These are phyloP conservation scores for Melanotaenia duboulayi DNA, from an alignment of 2,113 vertebrate species.

Conservation along the genomic window DNA sequence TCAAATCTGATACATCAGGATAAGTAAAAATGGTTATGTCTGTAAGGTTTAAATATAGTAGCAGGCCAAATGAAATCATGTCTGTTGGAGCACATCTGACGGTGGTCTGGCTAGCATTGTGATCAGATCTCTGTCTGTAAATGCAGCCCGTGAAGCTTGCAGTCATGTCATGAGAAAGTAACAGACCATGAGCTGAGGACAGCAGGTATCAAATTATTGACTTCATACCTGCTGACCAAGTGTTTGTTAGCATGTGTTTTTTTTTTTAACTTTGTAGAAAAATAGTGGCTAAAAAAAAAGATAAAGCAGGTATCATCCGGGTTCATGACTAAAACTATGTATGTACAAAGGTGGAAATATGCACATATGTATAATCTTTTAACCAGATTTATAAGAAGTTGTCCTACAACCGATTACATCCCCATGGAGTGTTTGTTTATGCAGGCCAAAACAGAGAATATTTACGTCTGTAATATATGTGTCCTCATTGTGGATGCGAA, in stretches of 20 bases:
- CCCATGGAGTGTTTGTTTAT: no score
- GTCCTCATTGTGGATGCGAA: no score
- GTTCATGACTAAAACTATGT: background rate
- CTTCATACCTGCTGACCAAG: constrained; percentile 14
- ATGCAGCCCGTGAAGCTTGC: constrained; percentile 4
- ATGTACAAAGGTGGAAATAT: background rate
- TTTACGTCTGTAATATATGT: no score
- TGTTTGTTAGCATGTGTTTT: background rate
- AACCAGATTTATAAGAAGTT: background rate
- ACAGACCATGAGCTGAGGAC: background rate
- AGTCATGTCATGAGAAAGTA: constrained; percentile 2
- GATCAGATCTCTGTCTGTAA: constrained; percentile 12
- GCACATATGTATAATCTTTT: background rate
- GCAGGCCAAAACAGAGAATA: no score
- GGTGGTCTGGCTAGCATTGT: background rate
- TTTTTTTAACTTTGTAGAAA: background rate
- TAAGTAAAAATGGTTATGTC: constrained; percentile 17
- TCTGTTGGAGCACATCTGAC: constrained; percentile 21
- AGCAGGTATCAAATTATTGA: constrained; percentile 16
- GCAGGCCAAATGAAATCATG: constrained; percentile 18
- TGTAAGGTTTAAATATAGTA: constrained; percentile 6
- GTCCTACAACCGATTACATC: no score
- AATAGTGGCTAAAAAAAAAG: background rate
- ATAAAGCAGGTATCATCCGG: background rate
- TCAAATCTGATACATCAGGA: constrained; percentile 1